Evolutionary conservation across 2,797 vertebrate species (phyloP).

Genomic region (Aphelocoma californica): DNA sequence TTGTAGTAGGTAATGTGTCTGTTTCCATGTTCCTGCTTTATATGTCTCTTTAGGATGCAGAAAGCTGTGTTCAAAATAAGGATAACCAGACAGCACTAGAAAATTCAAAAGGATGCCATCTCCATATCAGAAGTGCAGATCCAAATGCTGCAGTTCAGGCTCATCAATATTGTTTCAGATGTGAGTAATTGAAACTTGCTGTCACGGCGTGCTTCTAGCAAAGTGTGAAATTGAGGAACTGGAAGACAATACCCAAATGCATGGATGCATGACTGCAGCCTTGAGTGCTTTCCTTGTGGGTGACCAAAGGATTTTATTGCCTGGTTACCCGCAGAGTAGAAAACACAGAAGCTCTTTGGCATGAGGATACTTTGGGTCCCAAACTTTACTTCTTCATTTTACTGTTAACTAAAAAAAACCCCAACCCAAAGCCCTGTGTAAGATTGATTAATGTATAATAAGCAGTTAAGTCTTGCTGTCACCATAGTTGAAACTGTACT

Average conservation of each 20-base stretch:
- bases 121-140: background rate
- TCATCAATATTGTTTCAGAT: background rate
- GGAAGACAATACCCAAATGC: background rate
- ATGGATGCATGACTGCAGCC: background rate
- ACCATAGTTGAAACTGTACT: background rate
- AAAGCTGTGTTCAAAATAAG: background rate
- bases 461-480: background rate
- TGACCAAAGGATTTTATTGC: background rate
- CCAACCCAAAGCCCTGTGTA: background rate
- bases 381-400: background rate
- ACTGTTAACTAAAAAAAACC: background rate
- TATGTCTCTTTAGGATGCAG: slow-evolving; percentile 16
- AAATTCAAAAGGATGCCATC: slow-evolving; percentile 59
- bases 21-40: background rate
- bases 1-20: background rate
- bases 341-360: background rate
- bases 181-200: slow-evolving; percentile 2
- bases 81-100: slow-evolving; percentile 54
- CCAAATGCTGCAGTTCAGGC: background rate
- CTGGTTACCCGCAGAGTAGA: background rate
- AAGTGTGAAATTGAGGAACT: slow-evolving; percentile 21
- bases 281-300: background rate
- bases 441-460: background rate
- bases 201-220: background rate
- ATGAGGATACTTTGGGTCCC: background rate